A percentile compares a stretch with the other conserved stretches of the same genome.
Evolutionary conservation across 1,140 invertebrate genomes (phyloP).

Genomic region (Atta colombica): DNA sequence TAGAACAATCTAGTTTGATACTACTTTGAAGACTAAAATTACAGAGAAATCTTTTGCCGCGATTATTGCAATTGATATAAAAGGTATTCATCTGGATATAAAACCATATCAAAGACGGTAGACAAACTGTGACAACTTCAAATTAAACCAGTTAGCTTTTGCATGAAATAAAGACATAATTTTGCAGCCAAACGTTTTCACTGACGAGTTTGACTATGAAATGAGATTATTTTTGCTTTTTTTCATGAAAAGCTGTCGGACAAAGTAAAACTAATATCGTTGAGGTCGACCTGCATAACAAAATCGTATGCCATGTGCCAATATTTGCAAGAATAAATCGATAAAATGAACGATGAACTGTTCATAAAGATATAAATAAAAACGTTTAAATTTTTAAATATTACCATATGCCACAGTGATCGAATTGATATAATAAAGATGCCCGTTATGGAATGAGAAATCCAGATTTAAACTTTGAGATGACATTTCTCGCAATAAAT

Average conservation of each 20-base stretch:
- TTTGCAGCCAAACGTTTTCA: slow-evolving; percentile 1
- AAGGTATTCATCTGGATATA: neutral
- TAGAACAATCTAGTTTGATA: slow-evolving; percentile 17
- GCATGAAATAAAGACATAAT: slow-evolving; percentile 38
- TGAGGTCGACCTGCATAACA: slow-evolving; percentile 3
- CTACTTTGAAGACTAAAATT: slow-evolving; percentile 44
- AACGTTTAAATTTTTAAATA: neutral
- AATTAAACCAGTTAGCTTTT: slow-evolving; percentile 9
- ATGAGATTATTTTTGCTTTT: slow-evolving; percentile 41
- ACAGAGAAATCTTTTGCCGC: neutral
- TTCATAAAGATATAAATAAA: neutral
- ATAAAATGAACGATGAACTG: neutral
- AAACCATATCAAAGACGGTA: neutral
- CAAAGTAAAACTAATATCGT: slow-evolving; percentile 45
- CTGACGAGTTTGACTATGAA: slow-evolving; percentile 19
- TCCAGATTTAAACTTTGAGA: too few relatives aligned
- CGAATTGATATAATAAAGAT: too few relatives aligned
- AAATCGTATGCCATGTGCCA: slow-evolving; percentile 12
- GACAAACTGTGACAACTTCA: slow-evolving; percentile 36
- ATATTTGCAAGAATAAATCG: slow-evolving; percentile 41
- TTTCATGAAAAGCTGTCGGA: slow-evolving; percentile 5
- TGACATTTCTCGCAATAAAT: too few relatives aligned
- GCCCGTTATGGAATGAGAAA: too few relatives aligned
- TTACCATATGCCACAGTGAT: too few relatives aligned
- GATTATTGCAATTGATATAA: slow-evolving; percentile 18